A percentile compares a stretch with the other conserved stretches of the same genome.
Conservation (phyloP, 1,140 invertebrate genomes). For the Notospermus geniculatus region DNA sequence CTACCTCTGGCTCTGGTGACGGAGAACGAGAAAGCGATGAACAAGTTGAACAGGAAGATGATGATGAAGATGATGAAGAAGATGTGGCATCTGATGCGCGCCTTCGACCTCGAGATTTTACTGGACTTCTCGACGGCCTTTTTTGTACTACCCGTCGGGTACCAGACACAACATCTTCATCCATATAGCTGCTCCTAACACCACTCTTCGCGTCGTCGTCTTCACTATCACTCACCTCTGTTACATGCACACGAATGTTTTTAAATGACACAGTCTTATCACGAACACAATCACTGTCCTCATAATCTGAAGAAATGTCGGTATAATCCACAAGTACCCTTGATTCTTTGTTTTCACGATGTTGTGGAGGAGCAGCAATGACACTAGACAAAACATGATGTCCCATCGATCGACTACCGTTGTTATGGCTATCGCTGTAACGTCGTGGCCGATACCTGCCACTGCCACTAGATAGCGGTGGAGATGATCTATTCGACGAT, state of each 20-base stretch:
- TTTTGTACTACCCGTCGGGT: background rate
- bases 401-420: background rate
- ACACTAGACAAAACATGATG: background rate
- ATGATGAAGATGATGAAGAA: background rate
- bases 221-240: background rate
- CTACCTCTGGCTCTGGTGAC: background rate
- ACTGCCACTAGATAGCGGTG: too few species aligned
- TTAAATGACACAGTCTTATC: background rate
- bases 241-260: conserved; percentile 7
- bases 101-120: conserved; percentile 3
- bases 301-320: conserved; percentile 4
- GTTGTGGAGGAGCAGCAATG: conserved; percentile 8
- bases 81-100: background rate
- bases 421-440: background rate
- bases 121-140: background rate
- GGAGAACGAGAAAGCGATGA: background rate
- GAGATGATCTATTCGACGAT: too few species aligned
- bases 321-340: background rate
- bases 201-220: background rate
- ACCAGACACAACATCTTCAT: background rate
- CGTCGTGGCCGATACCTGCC: background rate
- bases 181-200: too few species aligned
- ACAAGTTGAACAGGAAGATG: conserved; percentile 1
- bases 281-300: background rate
- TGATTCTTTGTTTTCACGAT: conserved; percentile 1